Conservation (phyloP, 1,140 invertebrate species). For the Cydia pomonella region DNA sequence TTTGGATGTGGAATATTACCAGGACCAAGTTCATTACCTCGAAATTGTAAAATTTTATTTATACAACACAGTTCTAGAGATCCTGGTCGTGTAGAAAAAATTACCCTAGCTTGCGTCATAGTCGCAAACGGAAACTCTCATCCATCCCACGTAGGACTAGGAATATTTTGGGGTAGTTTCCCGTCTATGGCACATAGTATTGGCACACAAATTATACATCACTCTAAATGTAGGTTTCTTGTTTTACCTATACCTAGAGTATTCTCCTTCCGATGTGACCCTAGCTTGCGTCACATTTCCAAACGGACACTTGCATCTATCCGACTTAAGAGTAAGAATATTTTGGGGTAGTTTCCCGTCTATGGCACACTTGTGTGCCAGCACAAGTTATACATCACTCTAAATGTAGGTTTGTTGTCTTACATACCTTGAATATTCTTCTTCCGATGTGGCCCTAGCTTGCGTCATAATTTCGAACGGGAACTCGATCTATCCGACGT, state of each 20-base stretch:
- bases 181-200: conserved; percentile 90
- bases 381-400: conserved; percentile 93
- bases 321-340: conserved; percentile 75
- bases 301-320: conserved; percentile 87
- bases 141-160: conserved; percentile 75
- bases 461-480: conserved; percentile 96
- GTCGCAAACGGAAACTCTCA: conserved; percentile 91
- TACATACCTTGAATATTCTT: conserved; percentile 77
- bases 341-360: conserved; percentile 85
- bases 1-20: too few species aligned
- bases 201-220: conserved; percentile 91
- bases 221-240: conserved; percentile 86
- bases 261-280: conserved; percentile 81
- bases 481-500: conserved; percentile 82
- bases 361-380: conserved; percentile 90
- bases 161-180: conserved; percentile 82
- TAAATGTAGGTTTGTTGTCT: conserved; percentile 77
- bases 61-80: too few species aligned
- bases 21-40: too few species aligned
- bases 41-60: too few species aligned
- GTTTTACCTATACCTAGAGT: conserved; percentile 84
- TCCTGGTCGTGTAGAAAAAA: too few species aligned
- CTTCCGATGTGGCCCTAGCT: conserved; percentile 83
- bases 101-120: conserved; percentile 92
- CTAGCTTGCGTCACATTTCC: conserved; percentile 94